These are phyloP conservation scores for Psittacula cyanocephala DNA, from an alignment of 2,113 vertebrate genomes.

Conservation along the genomic window DNA sequence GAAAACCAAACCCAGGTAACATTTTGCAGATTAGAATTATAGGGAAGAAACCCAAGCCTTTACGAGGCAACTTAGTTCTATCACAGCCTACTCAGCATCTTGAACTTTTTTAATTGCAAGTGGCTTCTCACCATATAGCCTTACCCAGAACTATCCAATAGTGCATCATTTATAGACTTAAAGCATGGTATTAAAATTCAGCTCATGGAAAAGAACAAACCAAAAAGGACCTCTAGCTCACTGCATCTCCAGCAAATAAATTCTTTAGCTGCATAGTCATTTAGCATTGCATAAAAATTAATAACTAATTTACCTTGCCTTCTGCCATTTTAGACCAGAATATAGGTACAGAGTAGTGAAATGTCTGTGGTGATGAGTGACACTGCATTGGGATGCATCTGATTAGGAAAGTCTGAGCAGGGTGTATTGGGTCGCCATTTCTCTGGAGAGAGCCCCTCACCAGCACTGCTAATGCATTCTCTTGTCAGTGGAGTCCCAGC, in stretches of 20 bases:
- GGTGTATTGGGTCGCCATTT: accelerated
- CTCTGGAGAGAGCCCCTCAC: not conserved
- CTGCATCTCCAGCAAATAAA: not conserved
- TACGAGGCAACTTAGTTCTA: not conserved
- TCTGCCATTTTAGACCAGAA: not conserved
- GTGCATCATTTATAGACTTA: not conserved
- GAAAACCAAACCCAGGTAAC: not conserved
- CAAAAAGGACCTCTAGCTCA: not conserved
- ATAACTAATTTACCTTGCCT: not conserved
- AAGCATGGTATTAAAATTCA: not conserved
- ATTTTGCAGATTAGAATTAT: not conserved
- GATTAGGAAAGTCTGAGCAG: too few species aligned
- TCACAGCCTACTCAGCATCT: not conserved
- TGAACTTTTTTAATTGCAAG: not conserved
- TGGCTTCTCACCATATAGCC: not conserved
- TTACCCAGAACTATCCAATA: not conserved
- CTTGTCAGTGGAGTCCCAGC: not conserved
- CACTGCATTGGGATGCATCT: too few species aligned
- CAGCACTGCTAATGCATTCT: not conserved
- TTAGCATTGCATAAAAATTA: not conserved
- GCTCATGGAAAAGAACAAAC: not conserved
- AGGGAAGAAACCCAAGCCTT: not conserved
- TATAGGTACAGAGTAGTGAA: not conserved
- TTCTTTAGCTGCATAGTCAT: not conserved
- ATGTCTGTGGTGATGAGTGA: not conserved